These are phyloP conservation scores for Leguminivora glycinivorella DNA, from an alignment of 1,140 invertebrate genomes.

Conservation along the genomic window DNA sequence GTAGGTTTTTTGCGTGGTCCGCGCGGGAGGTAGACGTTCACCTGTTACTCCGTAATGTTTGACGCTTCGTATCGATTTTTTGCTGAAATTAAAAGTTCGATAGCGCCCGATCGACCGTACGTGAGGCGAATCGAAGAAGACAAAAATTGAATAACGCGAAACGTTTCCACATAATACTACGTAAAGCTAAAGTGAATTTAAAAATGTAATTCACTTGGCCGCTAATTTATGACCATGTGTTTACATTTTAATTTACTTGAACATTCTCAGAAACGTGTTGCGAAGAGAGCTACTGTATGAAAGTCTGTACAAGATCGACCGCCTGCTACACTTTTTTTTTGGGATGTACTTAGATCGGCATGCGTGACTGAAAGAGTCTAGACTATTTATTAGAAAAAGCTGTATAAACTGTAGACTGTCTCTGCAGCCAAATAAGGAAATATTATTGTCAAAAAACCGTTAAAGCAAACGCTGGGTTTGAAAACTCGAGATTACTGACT, in stretches of 20 bases:
- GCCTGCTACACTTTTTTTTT: not conserved
- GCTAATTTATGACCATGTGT: constrained; percentile 29
- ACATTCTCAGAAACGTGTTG: constrained; percentile 5
- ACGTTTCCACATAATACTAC: constrained; percentile 20
- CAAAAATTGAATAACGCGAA: constrained; percentile 29
- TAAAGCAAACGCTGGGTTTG: constrained; percentile 31
- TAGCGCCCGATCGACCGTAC: constrained; percentile 55
- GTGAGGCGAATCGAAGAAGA: constrained; percentile 50
- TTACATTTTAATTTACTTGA: constrained; percentile 23
- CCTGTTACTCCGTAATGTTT: constrained; percentile 64
- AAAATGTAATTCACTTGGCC: constrained; percentile 21
- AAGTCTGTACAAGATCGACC: not conserved
- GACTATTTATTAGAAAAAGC: not conserved
- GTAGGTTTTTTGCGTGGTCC: constrained; percentile 58
- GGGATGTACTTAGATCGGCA: not conserved
- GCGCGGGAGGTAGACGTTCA: constrained; percentile 64
- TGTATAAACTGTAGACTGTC: not conserved
- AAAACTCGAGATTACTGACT: constrained; percentile 34
- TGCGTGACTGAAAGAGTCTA: not conserved
- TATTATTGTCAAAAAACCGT: constrained; percentile 19
- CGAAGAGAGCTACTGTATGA: not conserved
- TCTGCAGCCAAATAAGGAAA: not conserved
- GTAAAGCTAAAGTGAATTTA: constrained; percentile 26
- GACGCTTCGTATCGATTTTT: constrained; percentile 59
- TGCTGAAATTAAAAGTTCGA: constrained; percentile 69